Percentiles rank a stretch among this genome's conserved stretches.
Conservation (phyloP, 92 coral and sea anemone genomes). For the Porites evermanni region DNA sequence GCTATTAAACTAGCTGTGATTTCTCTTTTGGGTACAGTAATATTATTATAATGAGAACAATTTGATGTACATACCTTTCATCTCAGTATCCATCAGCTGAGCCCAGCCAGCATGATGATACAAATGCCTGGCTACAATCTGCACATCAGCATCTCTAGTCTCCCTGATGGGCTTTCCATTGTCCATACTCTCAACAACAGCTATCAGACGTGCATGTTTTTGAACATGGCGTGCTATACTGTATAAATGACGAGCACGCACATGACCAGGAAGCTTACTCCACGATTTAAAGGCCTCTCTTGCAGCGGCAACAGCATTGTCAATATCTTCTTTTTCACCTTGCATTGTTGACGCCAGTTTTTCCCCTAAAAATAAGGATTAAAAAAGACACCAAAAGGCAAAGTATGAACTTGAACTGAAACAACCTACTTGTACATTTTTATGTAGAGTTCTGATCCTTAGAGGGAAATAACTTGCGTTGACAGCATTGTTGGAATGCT, state of each 20-base stretch:
- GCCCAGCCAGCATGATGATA: slow-evolving; percentile 99
- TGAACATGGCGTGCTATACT: slow-evolving; percentile 98
- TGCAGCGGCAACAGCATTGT: slow-evolving; percentile 90
- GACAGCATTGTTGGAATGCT: no score
- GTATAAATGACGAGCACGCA: slow-evolving; percentile 91
- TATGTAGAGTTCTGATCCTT: no score
- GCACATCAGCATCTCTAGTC: slow-evolving; percentile 93
- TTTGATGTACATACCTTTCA: slow-evolving; percentile 76
- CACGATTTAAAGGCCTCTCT: slow-evolving; percentile 88
- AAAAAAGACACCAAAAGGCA: neutral
- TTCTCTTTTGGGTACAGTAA: neutral
- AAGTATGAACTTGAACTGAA: no score
- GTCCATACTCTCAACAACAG: slow-evolving; percentile 96
- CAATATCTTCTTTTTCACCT: slow-evolving; percentile 91
- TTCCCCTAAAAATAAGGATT: slow-evolving; percentile 63
- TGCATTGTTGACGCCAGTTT: slow-evolving; percentile 92
- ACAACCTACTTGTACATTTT: no score
- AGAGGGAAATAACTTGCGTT: no score
- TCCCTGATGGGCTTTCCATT: slow-evolving; percentile 97
- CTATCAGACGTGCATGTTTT: slow-evolving; percentile 94
- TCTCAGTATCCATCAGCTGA: slow-evolving; percentile 94
- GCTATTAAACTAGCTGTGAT: no score
- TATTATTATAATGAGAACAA: neutral
- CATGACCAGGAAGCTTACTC: slow-evolving; percentile 94
- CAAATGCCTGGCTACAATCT: slow-evolving; percentile 92